Conservation (phyloP, 2,113 vertebrate species). For the Nannospalax galili region DNA sequence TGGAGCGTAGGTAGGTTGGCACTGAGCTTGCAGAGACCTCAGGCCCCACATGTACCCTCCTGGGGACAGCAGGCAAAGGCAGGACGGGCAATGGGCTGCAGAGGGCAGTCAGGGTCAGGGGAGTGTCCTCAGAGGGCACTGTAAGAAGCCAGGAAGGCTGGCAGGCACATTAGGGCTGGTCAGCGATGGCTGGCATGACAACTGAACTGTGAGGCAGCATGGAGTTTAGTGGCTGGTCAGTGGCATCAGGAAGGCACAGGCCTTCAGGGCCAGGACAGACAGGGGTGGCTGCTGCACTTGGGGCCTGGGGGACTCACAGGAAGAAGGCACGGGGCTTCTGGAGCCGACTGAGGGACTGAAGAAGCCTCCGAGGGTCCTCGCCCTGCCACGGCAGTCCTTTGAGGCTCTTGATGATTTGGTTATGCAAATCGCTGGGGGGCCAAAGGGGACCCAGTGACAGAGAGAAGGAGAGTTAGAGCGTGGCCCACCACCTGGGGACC, state of each 20-base stretch:
- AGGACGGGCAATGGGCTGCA: not conserved
- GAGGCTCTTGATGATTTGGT: slow-evolving; percentile 97
- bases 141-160: not conserved
- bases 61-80: not conserved
- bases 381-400: slow-evolving; percentile 97
- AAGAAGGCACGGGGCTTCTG: slow-evolving; percentile 92
- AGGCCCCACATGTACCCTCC: not conserved
- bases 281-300: slow-evolving; percentile 67
- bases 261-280: not conserved
- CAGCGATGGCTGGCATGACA: not conserved
- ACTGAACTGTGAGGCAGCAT: fast-evolving
- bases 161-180: not conserved
- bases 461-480: slow-evolving; percentile 71
- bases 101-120: not conserved
- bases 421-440: slow-evolving; percentile 94
- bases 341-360: slow-evolving; percentile 94
- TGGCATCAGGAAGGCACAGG: not conserved
- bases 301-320: slow-evolving; percentile 91
- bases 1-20: too few relatives aligned
- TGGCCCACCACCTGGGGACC: slow-evolving; percentile 60
- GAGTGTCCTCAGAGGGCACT: not conserved
- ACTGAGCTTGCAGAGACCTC: too few relatives aligned
- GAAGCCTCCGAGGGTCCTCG: slow-evolving; percentile 95
- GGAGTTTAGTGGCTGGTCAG: not conserved
- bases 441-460: slow-evolving; percentile 70